A percentile compares a stretch with the other conserved stretches of the same genome.
These are phyloP conservation scores for Drosophila parvula DNA, from an alignment of 1,140 invertebrate genomes.

Conservation along the genomic window DNA sequence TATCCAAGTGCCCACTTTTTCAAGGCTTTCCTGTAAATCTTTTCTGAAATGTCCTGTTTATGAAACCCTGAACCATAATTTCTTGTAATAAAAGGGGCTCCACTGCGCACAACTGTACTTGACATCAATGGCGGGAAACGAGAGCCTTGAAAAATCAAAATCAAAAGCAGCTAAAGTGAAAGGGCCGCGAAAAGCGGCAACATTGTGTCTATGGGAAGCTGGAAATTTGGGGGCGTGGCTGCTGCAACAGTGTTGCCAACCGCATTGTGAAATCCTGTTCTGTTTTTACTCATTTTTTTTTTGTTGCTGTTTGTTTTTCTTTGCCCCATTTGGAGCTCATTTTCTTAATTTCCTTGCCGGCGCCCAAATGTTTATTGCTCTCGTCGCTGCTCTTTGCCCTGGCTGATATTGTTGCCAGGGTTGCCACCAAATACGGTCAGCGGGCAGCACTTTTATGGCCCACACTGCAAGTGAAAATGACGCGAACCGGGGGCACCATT, in stretches of 20 bases:
- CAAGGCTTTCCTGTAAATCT: neutral
- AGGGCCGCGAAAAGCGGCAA: conserved; percentile 31
- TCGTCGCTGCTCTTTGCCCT: neutral
- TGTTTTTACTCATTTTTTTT: neutral
- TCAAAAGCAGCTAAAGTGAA: conserved; percentile 27
- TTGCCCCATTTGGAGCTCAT: conserved; percentile 33
- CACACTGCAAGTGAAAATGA: conserved; percentile 16
- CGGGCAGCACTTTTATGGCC: conserved; percentile 16
- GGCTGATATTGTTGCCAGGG: conserved; percentile 16
- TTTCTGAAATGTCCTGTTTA: conserved; percentile 1
- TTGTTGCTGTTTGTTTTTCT: neutral
- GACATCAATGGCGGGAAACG: conserved; percentile 13
- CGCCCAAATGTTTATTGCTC: conserved; percentile 37
- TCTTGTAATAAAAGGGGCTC: conserved; percentile 2
- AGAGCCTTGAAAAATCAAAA: conserved; percentile 27
- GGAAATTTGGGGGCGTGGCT: neutral
- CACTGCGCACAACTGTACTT: conserved; percentile 27
- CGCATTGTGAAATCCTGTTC: conserved; percentile 14
- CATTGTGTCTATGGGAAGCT: conserved; percentile 19
- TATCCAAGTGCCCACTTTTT: neutral
- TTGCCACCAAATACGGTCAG: conserved; percentile 24
- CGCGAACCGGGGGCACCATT: conserved; percentile 26
- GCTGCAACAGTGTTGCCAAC: conserved; percentile 47
- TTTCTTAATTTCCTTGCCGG: conserved; percentile 40
- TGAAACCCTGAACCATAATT: conserved; percentile 8